A percentile compares a stretch with the other conserved stretches of the same genome.
phyloP scores from a whole-genome alignment of 1,140 invertebrate genomes.

The Antheraea mylitta region DNA sequence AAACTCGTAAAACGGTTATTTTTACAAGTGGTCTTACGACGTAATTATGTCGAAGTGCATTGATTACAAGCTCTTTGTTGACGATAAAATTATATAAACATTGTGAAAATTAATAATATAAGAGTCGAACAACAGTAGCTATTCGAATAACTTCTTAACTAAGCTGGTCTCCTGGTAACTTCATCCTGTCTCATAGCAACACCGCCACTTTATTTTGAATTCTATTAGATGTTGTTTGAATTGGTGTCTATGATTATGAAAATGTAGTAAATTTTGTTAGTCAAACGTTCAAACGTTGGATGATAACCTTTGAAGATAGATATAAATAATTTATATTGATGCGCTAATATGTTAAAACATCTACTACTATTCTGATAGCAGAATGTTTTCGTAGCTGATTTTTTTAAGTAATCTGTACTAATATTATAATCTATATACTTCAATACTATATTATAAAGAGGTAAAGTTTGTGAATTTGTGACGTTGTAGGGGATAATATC shows the following conservation, averaged over 20 bases:
- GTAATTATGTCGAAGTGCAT: neutral
- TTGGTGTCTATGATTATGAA: neutral
- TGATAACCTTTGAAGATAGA: neutral
- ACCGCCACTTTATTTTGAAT: neutral
- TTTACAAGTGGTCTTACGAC: neutral
- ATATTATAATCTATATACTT: no score
- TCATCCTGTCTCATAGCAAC: neutral
- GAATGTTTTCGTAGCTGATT: no score
- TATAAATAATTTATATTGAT: neutral
- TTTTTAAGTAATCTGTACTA: no score
- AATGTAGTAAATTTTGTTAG: conserved; percentile 1
- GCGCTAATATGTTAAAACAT: neutral
- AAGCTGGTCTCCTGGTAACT: neutral
- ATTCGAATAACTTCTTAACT: neutral
- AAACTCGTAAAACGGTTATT: no score
- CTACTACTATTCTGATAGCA: no score
- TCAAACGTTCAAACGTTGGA: neutral
- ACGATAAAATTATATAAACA: neutral
- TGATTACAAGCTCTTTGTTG: neutral
- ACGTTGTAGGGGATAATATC: no score
- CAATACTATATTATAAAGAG: no score
- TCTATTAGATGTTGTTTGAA: neutral
- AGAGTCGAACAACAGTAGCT: neutral
- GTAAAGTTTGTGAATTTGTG: no score
- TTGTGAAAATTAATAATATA: neutral